A percentile compares a stretch with the other conserved stretches of the same genome.
Conservation (phyloP, 2,113 vertebrate species). For the Callionymus lyra region DNA sequence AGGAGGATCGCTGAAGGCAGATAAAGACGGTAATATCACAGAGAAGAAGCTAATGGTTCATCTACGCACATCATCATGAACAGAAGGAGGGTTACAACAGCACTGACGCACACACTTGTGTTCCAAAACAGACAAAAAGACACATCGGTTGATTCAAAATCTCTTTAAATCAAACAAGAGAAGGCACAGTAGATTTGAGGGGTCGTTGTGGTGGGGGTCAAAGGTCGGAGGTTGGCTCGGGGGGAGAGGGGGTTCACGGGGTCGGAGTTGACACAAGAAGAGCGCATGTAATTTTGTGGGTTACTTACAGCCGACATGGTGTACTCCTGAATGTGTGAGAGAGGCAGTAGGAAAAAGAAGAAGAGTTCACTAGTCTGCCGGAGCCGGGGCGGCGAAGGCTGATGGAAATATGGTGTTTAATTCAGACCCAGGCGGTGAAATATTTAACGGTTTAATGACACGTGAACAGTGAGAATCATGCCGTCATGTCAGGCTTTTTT, state of each 20-base stretch:
- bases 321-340: slow-evolving; percentile 88
- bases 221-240: slow-evolving; percentile 31
- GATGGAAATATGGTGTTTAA: slow-evolving; percentile 9
- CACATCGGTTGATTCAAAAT: slow-evolving; percentile 4
- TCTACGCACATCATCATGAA: too few relatives aligned
- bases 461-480: slow-evolving; percentile 36
- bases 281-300: slow-evolving; percentile 55
- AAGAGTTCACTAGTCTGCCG: slow-evolving; percentile 54
- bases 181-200: not conserved
- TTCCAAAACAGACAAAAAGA: slow-evolving; percentile 6
- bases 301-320: slow-evolving; percentile 93
- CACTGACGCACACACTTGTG: slow-evolving; percentile 37
- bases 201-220: slow-evolving; percentile 20
- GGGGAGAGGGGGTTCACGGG: slow-evolving; percentile 36
- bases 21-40: too few relatives aligned
- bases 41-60: too few relatives aligned
- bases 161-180: slow-evolving; percentile 1
- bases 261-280: slow-evolving; percentile 33
- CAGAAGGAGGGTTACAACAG: slow-evolving; percentile 48
- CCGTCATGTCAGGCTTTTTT: slow-evolving; percentile 12
- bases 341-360: slow-evolving; percentile 78
- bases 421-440: too few relatives aligned
- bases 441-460: slow-evolving; percentile 34
- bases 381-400: slow-evolving; percentile 14
- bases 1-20: too few relatives aligned